Evolutionary conservation across 1,140 invertebrate species (phyloP), one percentile per base, ranked within the genome.

Genomic region (Chironomus striatipennis): DNA sequence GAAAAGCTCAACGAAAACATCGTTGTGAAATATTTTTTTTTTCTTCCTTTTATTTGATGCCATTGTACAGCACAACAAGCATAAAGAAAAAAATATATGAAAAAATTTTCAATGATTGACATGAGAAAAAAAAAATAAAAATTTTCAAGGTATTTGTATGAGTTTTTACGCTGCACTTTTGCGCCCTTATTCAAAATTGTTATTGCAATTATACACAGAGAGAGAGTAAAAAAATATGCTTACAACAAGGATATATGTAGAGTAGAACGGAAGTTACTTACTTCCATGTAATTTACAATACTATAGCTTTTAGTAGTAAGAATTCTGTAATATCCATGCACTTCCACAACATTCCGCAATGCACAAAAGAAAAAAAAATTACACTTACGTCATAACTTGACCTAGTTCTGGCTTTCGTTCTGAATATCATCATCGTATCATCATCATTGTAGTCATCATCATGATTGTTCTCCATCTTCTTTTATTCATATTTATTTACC

Each of bases 81-180:
- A 34, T 34, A 5, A 34, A 34, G 24, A n/a, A n/a, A n/a, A n/a
- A n/a, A n/a, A n/a, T n/a, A n/a, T n/a, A n/a, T n/a, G n/a, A n/a
- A n/a, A n/a, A n/a, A n/a, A n/a, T 57, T 57, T 57, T n/a, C 47
- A n/a, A n/a, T 57, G 47, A 57, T 57, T 57, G 47, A 57, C 47
- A 57, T 57, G 47, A 34, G 47, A n/a, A n/a, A n/a, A n/a, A n/a
- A n/a, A n/a, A n/a, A n/a, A n/a, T n/a, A n/a, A n/a, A n/a, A n/a
- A n/a, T n/a, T n/a, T n/a, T n/a, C 12, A 15, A 57, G 47, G 47
- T 57, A n/a, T n/a, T 57, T 57, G 47, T 57, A 57, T 57, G 47
- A 57, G 47, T 57, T 57, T 57, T 57, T 57, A 57, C 47, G 47
- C n/a, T 57, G 47, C 47, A 57, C 47, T 57, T 57, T 57, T 57